Base-by-base conservation (phyloP, 2,113 vertebrate species). In the Platichthys stellatus region DNA sequence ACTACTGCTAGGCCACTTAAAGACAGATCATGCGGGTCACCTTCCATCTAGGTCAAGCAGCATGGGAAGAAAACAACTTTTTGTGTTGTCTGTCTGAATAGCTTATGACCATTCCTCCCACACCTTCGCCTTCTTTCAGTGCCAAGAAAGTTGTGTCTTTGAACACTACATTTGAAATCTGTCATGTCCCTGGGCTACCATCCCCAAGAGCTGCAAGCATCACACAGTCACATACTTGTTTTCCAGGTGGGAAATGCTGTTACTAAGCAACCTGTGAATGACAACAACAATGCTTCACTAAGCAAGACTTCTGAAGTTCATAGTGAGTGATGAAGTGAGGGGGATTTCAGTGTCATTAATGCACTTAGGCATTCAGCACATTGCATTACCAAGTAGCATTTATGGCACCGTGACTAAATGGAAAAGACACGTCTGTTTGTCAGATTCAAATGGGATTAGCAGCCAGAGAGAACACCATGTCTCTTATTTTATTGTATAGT, bases 41-140 rank as follows among this genome's bases (percentile, higher is more conserved):
- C 77, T 82, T 61, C 47, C 78, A 93, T 88, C 80, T 91, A 74
- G 90, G 90, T 85, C 91, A 89, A 60, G 62, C 54, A 62, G 72
- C 60, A 49, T 58, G 38, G 72, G 69, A 45, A 64, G 43, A 69
- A 72, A 66, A 81, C 13, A 59, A 53, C 1, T 31, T 28, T 73
- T 66, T 74, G 66, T 54, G 58, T 64, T 69, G 73, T 62, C 47
- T 64, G 67, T 66, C 26, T 17, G 26, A 62, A 49, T 66, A 59
- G 57, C 69, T 76, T 76, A 43, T 72, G 49, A 84, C 64, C 43
- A 35, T 21, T 73, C 35, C 70, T 70, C 70, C 78, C 73, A 65
- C 77, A 72, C 77, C 35, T 73, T 15, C 2, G 40, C 31, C 28
- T 28, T 45, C 53, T 38, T 63, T 24, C 57, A 69, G 9, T 14